Conservation (phyloP, 1,140 invertebrate species). For the Bombus pyrosoma region DNA sequence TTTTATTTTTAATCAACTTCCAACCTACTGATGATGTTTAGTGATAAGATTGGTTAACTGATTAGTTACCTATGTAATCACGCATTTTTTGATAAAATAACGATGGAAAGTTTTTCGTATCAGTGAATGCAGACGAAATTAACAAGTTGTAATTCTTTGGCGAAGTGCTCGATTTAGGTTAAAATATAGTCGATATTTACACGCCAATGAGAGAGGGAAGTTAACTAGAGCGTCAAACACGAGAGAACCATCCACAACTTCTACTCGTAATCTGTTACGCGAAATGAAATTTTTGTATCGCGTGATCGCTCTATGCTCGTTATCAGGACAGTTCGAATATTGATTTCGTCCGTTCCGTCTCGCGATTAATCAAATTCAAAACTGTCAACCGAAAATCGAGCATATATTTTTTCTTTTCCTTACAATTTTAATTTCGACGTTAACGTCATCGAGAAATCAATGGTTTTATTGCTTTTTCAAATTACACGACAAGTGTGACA, state of each 20-base stretch:
- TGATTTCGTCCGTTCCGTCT: background rate
- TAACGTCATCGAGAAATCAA: background rate
- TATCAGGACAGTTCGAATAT: background rate
- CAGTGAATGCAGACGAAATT: background rate
- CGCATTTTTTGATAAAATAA: background rate
- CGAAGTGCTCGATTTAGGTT: background rate
- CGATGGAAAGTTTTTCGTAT: background rate
- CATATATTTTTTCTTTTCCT: background rate
- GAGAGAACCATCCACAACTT: background rate
- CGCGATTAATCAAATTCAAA: background rate
- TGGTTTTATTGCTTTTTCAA: background rate
- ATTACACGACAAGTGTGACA: background rate
- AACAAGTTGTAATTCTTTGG: background rate
- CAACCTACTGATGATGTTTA: too few relatives aligned
- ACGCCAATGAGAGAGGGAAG: background rate
- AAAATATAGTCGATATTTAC: background rate
- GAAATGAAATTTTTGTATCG: background rate
- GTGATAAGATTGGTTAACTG: background rate
- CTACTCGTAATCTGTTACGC: background rate
- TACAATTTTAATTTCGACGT: background rate
- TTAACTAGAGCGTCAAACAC: conserved; percentile 5
- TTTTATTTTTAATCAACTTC: too few relatives aligned
- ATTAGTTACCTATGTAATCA: background rate
- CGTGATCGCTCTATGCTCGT: background rate
- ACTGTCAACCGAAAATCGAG: background rate